Evolutionary conservation across 1,140 invertebrate species (phyloP), one percentile per base, ranked within the genome.

Genomic region (Eufriesea mexicana): DNA sequence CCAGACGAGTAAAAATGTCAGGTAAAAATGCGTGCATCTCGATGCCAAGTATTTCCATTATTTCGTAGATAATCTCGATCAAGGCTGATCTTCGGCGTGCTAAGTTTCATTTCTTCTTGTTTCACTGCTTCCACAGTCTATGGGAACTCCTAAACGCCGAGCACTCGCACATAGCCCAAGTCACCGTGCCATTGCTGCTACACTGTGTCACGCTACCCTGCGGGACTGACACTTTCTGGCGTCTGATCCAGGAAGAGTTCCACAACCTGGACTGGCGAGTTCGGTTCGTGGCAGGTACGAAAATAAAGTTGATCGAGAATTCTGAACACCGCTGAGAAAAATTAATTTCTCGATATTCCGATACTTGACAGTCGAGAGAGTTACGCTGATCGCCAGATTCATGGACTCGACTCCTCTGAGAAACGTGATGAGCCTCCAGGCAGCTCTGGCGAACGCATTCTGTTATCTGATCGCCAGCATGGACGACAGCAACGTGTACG

Each of bases 391-490:
- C 75, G 98, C 98, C 20, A 96, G 98, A 88, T 99, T 99, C 93
- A 97, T 99, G 96, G 98, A 99, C 92, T 96, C 96, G 2, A 97
- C 97, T 7, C 97, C 98, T 2, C 95, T 99, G 49, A 96, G 97
- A 87, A 97, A 96, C 79, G 97, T 98, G 90, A 95, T 97, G 64
- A 95, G 97, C 9, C 95, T 99, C 42, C 98, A 99, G 94, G 98
- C 98, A n/a, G 97, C 98, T 0, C 92, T 99, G 87, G 98, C 99
- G 18, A 99, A 99, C 92, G 98, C 98, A 20, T 99, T 99, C 95
- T 99, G 98, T 93, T 99, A 99, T 93, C 95, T 99, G 45, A 97
- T 99, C 85, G 98, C 98, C 71, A 98, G 98, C 84, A 97, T 99
- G 95, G 98, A 99, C 94, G 99, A 99, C 93, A 96, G 97, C 75